Percentiles rank a stretch among this genome's conserved stretches.
These are phyloP conservation scores for Pantherophis guttatus DNA, from an alignment of 2,113 vertebrate genomes.

Conservation along the genomic window DNA sequence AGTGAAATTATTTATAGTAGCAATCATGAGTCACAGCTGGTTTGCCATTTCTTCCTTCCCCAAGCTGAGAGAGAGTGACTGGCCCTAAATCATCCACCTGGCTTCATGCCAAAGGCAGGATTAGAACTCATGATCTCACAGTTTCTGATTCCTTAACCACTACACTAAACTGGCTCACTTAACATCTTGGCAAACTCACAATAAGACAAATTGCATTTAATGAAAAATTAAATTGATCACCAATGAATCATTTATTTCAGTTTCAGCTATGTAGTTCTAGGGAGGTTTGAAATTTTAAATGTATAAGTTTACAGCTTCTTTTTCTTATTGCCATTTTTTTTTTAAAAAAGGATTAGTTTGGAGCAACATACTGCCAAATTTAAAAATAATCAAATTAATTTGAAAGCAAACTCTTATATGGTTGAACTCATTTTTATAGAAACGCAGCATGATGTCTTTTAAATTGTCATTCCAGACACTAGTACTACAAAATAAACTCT, in stretches of 20 bases:
- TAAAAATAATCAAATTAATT: slow-evolving; percentile 19
- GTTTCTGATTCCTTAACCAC: not conserved
- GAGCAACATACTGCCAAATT: not conserved
- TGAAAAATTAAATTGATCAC: not conserved
- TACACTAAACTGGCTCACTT: not conserved
- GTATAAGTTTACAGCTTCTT: not conserved
- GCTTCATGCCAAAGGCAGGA: not conserved
- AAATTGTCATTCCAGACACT: too few relatives aligned
- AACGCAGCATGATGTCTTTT: slow-evolving; percentile 40
- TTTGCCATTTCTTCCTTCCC: not conserved
- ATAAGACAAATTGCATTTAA: not conserved
- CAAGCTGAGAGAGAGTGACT: not conserved
- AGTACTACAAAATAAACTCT: not conserved
- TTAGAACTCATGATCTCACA: not conserved
- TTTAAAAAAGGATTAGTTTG: not conserved
- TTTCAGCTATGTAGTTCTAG: slow-evolving; percentile 14
- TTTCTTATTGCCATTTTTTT: slow-evolving; percentile 1
- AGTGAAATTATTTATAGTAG: not conserved
- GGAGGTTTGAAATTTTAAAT: slow-evolving; percentile 28
- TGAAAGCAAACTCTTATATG: slow-evolving; percentile 39
- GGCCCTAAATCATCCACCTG: not conserved
- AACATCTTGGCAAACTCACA: not conserved
- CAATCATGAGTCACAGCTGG: not conserved
- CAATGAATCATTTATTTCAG: slow-evolving; percentile 7
- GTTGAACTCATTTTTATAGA: slow-evolving; percentile 34